A percentile compares a stretch with the other conserved stretches of the same genome.
Conservation (phyloP, 2,888 invertebrate genomes). For the Athalia rosae region DNA sequence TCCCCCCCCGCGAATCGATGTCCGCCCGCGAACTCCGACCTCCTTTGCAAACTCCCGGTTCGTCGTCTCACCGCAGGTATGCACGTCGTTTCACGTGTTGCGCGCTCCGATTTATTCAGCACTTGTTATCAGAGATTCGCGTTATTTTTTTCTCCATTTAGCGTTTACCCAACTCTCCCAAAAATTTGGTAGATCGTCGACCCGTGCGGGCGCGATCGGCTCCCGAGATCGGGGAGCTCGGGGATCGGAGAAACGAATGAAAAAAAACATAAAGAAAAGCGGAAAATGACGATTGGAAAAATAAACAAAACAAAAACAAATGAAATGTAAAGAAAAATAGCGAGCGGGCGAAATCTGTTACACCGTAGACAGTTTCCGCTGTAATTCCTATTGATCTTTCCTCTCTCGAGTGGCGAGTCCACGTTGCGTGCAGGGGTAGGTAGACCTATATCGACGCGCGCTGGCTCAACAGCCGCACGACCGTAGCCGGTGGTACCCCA, state of each 20-base stretch:
- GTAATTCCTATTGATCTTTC: conserved; percentile 45
- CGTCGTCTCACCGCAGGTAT: too few relatives aligned
- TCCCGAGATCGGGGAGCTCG: too few relatives aligned
- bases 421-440: conserved; percentile 24
- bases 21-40: too few relatives aligned
- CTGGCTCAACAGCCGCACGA: conserved; percentile 21
- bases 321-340: not conserved
- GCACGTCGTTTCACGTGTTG: too few relatives aligned
- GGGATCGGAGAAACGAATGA: not conserved
- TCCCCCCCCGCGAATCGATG: too few relatives aligned
- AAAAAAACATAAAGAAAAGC: not conserved
- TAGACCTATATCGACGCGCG: conserved; percentile 36
- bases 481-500: not conserved
- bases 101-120: too few relatives aligned
- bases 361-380: conserved; percentile 35
- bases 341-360: conserved; percentile 21
- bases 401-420: conserved; percentile 37
- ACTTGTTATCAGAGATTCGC: too few relatives aligned
- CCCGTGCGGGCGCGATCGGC: not conserved
- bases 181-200: too few relatives aligned
- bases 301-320: too few relatives aligned
- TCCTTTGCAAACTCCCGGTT: too few relatives aligned
- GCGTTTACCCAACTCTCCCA: too few relatives aligned
- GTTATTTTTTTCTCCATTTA: too few relatives aligned
- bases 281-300: not conserved